A percentile compares a stretch with the other conserved stretches of the same genome.
Evolutionary conservation across 2,888 invertebrate species (phyloP).

Genomic region (Penaeus monodon): DNA sequence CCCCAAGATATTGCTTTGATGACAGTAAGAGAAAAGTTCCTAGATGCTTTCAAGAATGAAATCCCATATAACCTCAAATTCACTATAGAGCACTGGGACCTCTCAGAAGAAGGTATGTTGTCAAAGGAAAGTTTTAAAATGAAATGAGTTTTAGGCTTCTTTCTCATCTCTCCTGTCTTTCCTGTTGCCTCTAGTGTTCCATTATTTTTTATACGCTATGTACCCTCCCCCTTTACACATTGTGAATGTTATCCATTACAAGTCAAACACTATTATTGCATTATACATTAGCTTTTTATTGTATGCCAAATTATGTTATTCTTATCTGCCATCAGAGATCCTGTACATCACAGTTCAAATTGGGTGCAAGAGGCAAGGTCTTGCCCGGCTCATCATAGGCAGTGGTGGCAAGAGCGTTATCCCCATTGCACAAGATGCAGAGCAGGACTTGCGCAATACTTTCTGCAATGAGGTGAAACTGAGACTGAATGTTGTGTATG

Average conservation of each 20-base stretch:
- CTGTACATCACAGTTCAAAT: slow-evolving; percentile 36
- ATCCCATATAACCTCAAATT: slow-evolving; percentile 84
- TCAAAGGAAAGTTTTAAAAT: background rate
- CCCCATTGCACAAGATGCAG: slow-evolving; percentile 40
- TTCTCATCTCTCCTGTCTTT: background rate
- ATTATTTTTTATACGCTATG: background rate
- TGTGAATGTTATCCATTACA: background rate
- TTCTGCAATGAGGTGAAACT: slow-evolving; percentile 53
- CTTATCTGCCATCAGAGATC: slow-evolving; percentile 33
- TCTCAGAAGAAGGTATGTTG: slow-evolving; percentile 66
- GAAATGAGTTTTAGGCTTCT: background rate
- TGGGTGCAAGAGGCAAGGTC: slow-evolving; percentile 26
- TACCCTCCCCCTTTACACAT: background rate
- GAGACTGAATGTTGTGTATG: slow-evolving; percentile 37
- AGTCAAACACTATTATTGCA: background rate
- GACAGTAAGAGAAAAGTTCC: slow-evolving; percentile 84
- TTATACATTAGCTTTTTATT: background rate
- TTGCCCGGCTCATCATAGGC: slow-evolving; percentile 30
- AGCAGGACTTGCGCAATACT: slow-evolving; percentile 47
- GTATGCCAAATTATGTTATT: background rate
- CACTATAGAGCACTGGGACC: slow-evolving; percentile 75
- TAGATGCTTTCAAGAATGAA: slow-evolving; percentile 87
- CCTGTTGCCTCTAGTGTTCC: too few species aligned
- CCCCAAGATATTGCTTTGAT: slow-evolving; percentile 79
- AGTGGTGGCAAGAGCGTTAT: slow-evolving; percentile 17